Evolutionary conservation across 1,140 invertebrate genomes (phyloP), one percentile per base, ranked within the genome.

Genomic region (Teleogryllus occipitalis): DNA sequence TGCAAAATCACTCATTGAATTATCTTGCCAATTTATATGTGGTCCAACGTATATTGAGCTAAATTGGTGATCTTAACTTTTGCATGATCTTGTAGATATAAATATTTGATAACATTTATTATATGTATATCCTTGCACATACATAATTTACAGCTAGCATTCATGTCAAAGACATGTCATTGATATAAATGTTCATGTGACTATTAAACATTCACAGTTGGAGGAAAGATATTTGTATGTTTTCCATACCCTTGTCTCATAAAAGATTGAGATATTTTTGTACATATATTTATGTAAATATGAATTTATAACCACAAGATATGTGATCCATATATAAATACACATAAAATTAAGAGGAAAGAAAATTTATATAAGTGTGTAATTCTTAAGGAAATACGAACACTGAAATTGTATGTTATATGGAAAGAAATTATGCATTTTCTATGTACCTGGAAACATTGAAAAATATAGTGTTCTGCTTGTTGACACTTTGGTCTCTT

Each of bases 231-330:
- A 65, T 65, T 65, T 65, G 54, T 65, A 65, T 10, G 54, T 65
- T 65, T 65, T 65, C 10, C 10, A 65, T 65, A 14, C 27, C 18
- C 54, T 65, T 18, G 18, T 65, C 54, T 65, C 54, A 65, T 14
- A 18, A 65, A 65, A 65, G 54, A 65, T 65, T 18, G 54, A 65
- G 54, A 65, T 65, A 65, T 65, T 65, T 65, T 65, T 65, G 54
- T 65, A 65, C 54, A 65, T 65, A 65, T 65, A 65, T 65, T 65
- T 65, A 65, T 65, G 54, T 65, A 65, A 65, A 65, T 65, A 65
- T 65, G 54, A 65, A 65, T 65, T 65, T 65, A 65, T 65, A 65
- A 65, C 54, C 54, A 65, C 10, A 65, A 39, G 27, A 18, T 65
- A 65, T 65, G 54, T 65, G 54, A 65, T 65, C 54, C 54, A 65